Conservation (phyloP, 2,888 invertebrate species). For the Coleophora flavipennella region DNA sequence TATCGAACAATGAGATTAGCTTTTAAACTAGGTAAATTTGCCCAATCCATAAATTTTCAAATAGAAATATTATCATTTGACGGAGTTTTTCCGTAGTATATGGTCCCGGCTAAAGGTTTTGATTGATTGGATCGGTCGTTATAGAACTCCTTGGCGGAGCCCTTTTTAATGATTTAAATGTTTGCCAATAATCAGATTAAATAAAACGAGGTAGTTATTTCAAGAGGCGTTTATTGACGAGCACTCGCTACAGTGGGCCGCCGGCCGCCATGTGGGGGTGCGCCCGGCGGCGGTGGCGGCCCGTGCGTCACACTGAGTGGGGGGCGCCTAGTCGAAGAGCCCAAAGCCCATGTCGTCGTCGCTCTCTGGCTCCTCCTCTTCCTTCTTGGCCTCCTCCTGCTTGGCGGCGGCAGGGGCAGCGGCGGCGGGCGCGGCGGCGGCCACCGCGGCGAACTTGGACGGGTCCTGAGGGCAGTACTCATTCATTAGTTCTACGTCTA, state of each 20-base stretch:
- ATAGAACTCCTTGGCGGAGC: no score
- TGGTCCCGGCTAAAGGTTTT: no score
- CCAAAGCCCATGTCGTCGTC: constrained; percentile 99
- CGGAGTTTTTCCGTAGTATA: no score
- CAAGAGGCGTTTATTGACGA: constrained; percentile 44
- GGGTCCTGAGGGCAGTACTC: constrained; percentile 81
- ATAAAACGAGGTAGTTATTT: constrained; percentile 13
- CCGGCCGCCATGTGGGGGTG: constrained; percentile 67
- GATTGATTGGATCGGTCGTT: no score
- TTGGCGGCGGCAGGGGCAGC: constrained; percentile 75
- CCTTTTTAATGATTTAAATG: no score
- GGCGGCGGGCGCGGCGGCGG: constrained; percentile 75
- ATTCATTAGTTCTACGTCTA: no score
- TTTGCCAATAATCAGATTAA: background rate
- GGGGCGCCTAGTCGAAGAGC: constrained; percentile 85
- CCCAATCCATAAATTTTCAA: no score
- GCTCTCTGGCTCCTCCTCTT: constrained; percentile 84
- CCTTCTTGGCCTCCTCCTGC: constrained; percentile 81
- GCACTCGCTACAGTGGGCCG: constrained; percentile 41
- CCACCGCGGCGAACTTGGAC: constrained; percentile 84
- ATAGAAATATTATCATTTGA: no score
- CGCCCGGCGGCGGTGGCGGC: constrained; percentile 18
- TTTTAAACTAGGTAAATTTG: no score
- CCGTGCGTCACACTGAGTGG: constrained; percentile 3
- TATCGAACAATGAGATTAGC: no score